These are phyloP conservation scores for Idaea aversata DNA, from an alignment of 2,888 invertebrate genomes.

Conservation along the genomic window DNA sequence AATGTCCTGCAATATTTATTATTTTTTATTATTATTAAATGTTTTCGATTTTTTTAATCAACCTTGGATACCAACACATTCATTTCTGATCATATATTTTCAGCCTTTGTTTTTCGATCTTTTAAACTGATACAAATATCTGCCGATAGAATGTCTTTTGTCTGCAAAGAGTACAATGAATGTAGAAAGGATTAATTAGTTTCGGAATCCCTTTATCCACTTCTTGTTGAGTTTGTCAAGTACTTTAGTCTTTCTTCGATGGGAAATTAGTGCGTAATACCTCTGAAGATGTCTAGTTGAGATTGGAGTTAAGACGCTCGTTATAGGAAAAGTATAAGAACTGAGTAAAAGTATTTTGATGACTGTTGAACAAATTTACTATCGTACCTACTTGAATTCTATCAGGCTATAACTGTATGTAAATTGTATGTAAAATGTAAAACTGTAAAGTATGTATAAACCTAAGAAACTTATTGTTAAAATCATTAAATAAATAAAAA, in stretches of 20 bases:
- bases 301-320: not conserved
- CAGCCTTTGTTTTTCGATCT: too few relatives aligned
- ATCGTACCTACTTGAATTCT: not conserved
- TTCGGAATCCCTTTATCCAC: conserved; percentile 36
- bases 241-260: conserved; percentile 27
- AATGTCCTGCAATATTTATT: too few relatives aligned
- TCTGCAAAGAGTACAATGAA: conserved; percentile 24
- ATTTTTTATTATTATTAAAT: too few relatives aligned
- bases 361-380: not conserved
- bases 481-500: too few relatives aligned
- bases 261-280: conserved; percentile 39
- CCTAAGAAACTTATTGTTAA: too few relatives aligned
- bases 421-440: too few relatives aligned
- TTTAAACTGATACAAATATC: too few relatives aligned
- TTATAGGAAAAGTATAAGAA: not conserved
- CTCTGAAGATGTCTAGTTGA: conserved; percentile 35
- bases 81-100: too few relatives aligned
- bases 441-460: too few relatives aligned
- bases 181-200: conserved; percentile 45
- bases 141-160: not conserved
- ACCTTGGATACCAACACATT: too few relatives aligned
- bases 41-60: too few relatives aligned
- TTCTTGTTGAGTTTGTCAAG: conserved; percentile 39
- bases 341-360: not conserved
- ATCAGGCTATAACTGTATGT: too few relatives aligned